These are phyloP conservation scores for Eupithecia subumbrata DNA, from an alignment of 2,888 invertebrate genomes.

Conservation along the genomic window DNA sequence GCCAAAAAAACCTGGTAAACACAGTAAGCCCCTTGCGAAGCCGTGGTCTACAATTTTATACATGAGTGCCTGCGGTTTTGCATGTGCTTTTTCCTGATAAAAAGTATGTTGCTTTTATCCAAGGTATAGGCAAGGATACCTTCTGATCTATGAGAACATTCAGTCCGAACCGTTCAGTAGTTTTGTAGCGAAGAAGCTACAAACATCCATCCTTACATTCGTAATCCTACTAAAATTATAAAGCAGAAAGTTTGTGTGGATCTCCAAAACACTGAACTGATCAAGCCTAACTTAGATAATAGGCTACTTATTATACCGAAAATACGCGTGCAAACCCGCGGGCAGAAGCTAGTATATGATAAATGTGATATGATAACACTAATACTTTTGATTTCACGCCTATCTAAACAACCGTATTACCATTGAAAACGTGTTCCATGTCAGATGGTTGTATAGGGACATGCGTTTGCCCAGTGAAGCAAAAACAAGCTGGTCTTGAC, in stretches of 20 bases:
- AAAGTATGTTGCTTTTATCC: background rate
- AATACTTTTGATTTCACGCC: conserved; percentile 39
- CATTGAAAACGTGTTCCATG: conserved; percentile 35
- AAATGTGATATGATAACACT: conserved; percentile 26
- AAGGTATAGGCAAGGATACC: too few relatives aligned
- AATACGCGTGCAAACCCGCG: too few relatives aligned
- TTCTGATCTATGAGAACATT: background rate
- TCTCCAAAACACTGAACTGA: too few relatives aligned
- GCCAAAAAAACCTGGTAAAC: background rate
- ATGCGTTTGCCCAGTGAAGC: conserved; percentile 26
- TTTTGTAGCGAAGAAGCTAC: background rate
- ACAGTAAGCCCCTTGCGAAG: background rate
- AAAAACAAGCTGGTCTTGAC: conserved; percentile 43
- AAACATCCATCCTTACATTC: background rate
- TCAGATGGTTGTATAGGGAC: conserved; percentile 34
- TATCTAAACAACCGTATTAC: conserved; percentile 31
- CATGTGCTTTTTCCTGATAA: background rate
- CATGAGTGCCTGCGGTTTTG: background rate
- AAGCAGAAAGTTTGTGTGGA: too few relatives aligned
- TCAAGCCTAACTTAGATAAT: too few relatives aligned
- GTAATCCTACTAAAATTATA: too few relatives aligned
- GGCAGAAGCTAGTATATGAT: too few relatives aligned
- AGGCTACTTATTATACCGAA: too few relatives aligned
- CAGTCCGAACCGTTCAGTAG: background rate
- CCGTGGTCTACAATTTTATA: background rate